These are phyloP conservation scores for Sphinx pinastri DNA, from an alignment of 2,888 invertebrate species.

Conservation along the genomic window DNA sequence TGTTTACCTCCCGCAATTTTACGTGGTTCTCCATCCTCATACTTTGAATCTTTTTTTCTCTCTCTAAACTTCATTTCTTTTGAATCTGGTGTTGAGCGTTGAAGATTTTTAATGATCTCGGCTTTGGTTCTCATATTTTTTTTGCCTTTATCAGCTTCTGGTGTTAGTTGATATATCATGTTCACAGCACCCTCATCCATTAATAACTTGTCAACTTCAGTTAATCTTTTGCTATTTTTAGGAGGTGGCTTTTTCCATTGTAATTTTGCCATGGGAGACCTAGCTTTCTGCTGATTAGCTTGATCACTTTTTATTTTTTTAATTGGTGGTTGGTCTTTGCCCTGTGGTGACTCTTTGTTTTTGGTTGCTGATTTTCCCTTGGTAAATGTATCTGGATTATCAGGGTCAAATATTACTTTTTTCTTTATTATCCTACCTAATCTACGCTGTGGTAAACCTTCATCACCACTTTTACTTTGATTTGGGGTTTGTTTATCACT, in stretches of 20 bases:
- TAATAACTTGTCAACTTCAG: conserved; percentile 90
- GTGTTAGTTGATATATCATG: conserved; percentile 91
- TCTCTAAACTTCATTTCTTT: conserved; percentile 81
- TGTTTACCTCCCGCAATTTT: conserved; percentile 67
- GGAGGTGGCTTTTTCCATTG: conserved; percentile 78
- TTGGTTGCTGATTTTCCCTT: conserved; percentile 64
- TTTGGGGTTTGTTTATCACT: conserved; percentile 52
- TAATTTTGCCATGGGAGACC: conserved; percentile 67
- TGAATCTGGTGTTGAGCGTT: conserved; percentile 74
- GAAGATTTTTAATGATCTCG: conserved; percentile 85
- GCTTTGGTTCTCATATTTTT: conserved; percentile 82
- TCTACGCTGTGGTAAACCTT: conserved; percentile 66
- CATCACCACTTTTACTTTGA: conserved; percentile 59
- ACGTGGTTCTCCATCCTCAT: conserved; percentile 67
- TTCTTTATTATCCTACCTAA: conserved; percentile 86
- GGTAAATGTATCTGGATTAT: conserved; percentile 82
- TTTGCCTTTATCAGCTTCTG: conserved; percentile 77
- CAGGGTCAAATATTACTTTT: conserved; percentile 90
- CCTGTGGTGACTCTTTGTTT: conserved; percentile 54
- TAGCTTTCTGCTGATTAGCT: conserved; percentile 56
- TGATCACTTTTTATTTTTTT: conserved; percentile 65
- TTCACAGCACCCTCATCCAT: conserved; percentile 95
- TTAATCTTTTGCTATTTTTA: conserved; percentile 77
- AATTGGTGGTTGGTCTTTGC: conserved; percentile 53
- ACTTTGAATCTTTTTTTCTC: conserved; percentile 74